phyloP scores from a whole-genome alignment of 1,140 invertebrate species.

The Drosophila tropicalis region DNA sequence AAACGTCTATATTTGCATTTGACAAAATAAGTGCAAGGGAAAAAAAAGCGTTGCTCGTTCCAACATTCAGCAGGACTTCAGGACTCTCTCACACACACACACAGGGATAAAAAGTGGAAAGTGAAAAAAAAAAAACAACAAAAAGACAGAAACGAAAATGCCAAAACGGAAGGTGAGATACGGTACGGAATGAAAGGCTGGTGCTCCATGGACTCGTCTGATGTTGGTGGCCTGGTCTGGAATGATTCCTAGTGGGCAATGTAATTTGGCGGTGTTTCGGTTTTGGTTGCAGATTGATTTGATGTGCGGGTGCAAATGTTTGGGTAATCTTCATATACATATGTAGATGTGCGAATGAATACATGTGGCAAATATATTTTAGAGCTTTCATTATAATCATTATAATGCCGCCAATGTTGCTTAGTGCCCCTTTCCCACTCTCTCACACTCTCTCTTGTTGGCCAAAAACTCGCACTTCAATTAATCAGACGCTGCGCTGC shows the following conservation, averaged over 20 bases:
- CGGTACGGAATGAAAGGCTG: neutral
- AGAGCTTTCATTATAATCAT: too few species aligned
- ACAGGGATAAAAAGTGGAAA: conserved; percentile 2
- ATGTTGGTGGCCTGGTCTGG: too few species aligned
- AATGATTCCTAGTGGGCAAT: conserved; percentile 31
- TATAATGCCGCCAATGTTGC: too few species aligned
- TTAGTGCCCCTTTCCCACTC: too few species aligned
- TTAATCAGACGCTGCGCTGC: conserved; percentile 73
- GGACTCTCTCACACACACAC: conserved; percentile 28
- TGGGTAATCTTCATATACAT: too few species aligned
- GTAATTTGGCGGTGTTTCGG: conserved; percentile 72
- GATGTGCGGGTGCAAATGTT: neutral
- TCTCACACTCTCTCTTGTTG: too few species aligned
- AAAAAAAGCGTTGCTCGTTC: conserved; percentile 49
- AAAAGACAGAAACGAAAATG: conserved; percentile 13
- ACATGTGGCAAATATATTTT: too few species aligned
- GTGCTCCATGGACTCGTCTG: neutral
- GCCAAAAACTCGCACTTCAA: conserved; percentile 71
- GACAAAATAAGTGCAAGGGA: conserved; percentile 77
- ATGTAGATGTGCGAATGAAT: too few species aligned
- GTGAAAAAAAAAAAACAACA: conserved; percentile 10
- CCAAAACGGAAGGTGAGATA: conserved; percentile 53
- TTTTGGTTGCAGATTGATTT: conserved; percentile 41
- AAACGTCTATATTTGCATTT: conserved; percentile 78
- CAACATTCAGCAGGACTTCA: conserved; percentile 30